Conservation (phyloP, 2,888 invertebrate species). For the Thereva unica region DNA sequence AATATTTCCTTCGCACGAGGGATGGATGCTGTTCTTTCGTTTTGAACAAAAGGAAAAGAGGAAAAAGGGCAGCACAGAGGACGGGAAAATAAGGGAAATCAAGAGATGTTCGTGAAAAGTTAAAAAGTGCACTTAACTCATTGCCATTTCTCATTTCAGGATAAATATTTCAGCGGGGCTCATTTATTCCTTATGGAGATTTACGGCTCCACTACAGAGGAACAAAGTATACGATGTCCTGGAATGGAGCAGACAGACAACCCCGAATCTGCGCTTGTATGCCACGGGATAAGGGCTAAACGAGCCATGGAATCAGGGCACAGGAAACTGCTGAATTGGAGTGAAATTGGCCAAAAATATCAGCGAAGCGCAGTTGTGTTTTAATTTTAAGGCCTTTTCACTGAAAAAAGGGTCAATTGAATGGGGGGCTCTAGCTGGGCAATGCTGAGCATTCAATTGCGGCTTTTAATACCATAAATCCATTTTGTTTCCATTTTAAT, state of each 20-base stretch:
- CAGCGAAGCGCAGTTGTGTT: slow-evolving; percentile 8
- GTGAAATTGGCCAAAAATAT: slow-evolving; percentile 20
- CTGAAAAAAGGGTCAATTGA: slow-evolving; percentile 14
- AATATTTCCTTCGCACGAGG: slow-evolving; percentile 3
- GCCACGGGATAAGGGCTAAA: slow-evolving; percentile 4
- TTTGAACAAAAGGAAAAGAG: slow-evolving; percentile 6
- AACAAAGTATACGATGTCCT: slow-evolving; percentile 7
- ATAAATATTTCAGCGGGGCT: slow-evolving; percentile 42
- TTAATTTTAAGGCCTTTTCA: slow-evolving; percentile 17
- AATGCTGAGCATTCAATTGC: slow-evolving; percentile 4
- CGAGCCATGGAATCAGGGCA: slow-evolving; percentile 13
- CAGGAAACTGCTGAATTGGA: slow-evolving; percentile 16
- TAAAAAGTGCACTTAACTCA: slow-evolving; percentile 35
- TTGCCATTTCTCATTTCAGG: slow-evolving; percentile 43
- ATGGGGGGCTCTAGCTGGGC: background rate
- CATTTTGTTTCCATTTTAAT: slow-evolving; percentile 25
- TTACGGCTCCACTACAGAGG: slow-evolving; percentile 21
- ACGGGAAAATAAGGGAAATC: slow-evolving; percentile 14
- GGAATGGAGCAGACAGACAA: slow-evolving; percentile 9
- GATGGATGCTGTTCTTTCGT: background rate
- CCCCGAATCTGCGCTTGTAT: background rate
- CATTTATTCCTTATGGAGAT: slow-evolving; percentile 43
- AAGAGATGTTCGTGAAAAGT: slow-evolving; percentile 22
- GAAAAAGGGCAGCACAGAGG: slow-evolving; percentile 10
- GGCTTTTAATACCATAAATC: slow-evolving; percentile 13